Evolutionary conservation across 2,113 vertebrate species (phyloP).

Genomic region (Baryphthengus martii): DNA sequence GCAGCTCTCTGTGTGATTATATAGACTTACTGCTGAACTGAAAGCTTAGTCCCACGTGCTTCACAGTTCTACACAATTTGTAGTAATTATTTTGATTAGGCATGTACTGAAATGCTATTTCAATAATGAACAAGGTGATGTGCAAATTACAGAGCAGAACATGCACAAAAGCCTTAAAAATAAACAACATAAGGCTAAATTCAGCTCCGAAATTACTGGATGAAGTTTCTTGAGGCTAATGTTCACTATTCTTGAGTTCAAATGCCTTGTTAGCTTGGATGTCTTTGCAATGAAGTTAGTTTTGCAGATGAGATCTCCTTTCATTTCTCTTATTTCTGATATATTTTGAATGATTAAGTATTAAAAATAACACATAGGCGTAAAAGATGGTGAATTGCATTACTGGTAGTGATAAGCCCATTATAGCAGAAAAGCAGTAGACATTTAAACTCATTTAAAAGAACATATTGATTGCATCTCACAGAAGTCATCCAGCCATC

Average conservation of each 20-base stretch:
- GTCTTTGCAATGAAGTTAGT: neutral
- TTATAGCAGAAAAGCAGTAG: neutral
- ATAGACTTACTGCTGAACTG: slow-evolving; percentile 33
- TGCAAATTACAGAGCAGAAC: slow-evolving; percentile 10
- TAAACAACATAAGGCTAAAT: neutral
- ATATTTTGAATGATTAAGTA: neutral
- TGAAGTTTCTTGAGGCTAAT: neutral
- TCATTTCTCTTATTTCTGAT: neutral
- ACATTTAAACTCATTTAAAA: neutral
- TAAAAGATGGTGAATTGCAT: neutral
- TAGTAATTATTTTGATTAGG: slow-evolving; percentile 41
- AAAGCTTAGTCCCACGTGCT: slow-evolving; percentile 10
- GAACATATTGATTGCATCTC: neutral
- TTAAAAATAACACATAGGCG: neutral
- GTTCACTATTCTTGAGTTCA: neutral
- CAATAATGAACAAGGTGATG: neutral
- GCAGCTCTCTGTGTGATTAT: slow-evolving; percentile 23
- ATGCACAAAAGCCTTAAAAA: neutral
- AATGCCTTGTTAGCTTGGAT: neutral
- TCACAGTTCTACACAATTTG: slow-evolving; percentile 27
- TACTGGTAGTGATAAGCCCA: neutral
- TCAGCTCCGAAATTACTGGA: neutral
- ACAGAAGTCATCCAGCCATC: neutral
- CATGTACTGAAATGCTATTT: neutral
- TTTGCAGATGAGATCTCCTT: neutral